Evolutionary conservation across 2,113 vertebrate genomes (phyloP).

Genomic region (Eublepharis macularius): DNA sequence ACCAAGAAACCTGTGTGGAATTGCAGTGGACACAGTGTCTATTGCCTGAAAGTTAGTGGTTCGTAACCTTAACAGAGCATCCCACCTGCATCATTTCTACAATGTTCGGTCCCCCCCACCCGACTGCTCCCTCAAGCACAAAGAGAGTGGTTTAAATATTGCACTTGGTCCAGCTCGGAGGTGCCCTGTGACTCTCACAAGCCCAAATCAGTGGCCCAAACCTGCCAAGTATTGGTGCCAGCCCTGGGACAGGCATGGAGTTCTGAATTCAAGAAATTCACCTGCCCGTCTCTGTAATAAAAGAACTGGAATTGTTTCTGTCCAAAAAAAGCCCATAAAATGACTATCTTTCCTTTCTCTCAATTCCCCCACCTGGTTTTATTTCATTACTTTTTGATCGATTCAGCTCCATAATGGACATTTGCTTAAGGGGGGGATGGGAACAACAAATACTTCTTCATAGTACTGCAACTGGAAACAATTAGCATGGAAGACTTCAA

Average conservation of each 20-base stretch:
- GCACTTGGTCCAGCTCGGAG: too few relatives aligned
- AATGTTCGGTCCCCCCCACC: constrained; percentile 26
- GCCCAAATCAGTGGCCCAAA: not conserved
- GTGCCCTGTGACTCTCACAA: not conserved
- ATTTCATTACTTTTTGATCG: not conserved
- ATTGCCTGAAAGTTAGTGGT: not conserved
- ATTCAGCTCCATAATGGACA: not conserved
- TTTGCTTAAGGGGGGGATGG: not conserved
- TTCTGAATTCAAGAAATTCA: not conserved
- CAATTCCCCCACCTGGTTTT: not conserved
- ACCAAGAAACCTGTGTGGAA: too few relatives aligned
- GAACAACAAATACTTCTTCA: not conserved
- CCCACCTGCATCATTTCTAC: not conserved
- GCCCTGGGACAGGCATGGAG: too few relatives aligned
- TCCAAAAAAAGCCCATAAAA: not conserved
- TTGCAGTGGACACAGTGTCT: too few relatives aligned
- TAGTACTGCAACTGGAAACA: not conserved
- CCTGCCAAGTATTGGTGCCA: not conserved
- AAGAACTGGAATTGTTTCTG: not conserved
- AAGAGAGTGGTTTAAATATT: not conserved
- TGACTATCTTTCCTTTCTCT: not conserved
- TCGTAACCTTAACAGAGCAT: not conserved
- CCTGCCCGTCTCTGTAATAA: not conserved
- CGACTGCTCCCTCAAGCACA: constrained; percentile 42
- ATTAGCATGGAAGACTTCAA: constrained; percentile 5